A percentile compares a stretch with the other conserved stretches of the same genome.
These are phyloP conservation scores for Hermaeophaga mercurialis DNA, from an alignment of 2,888 invertebrate species.

Conservation along the genomic window DNA sequence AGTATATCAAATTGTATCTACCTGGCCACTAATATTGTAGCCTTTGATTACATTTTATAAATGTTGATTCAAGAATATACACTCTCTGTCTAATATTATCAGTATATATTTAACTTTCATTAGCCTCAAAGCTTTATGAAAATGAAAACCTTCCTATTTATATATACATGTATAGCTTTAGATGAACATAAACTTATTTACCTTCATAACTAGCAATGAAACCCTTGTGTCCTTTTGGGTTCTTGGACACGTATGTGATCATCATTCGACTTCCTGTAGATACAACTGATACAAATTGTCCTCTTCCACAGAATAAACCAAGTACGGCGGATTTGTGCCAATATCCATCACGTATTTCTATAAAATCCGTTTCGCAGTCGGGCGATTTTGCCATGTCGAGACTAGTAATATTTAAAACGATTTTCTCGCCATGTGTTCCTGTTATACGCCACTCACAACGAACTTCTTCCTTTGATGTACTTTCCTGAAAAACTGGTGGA, in stretches of 20 bases:
- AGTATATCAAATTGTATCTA: slow-evolving; percentile 13
- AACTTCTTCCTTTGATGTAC: slow-evolving; percentile 57
- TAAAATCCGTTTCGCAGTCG: slow-evolving; percentile 86
- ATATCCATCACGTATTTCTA: slow-evolving; percentile 95
- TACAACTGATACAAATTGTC: slow-evolving; percentile 73
- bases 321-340: slow-evolving; percentile 90
- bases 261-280: slow-evolving; percentile 91
- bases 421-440: slow-evolving; percentile 95
- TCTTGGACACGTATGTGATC: slow-evolving; percentile 81
- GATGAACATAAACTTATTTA: slow-evolving; percentile 52
- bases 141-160: neutral
- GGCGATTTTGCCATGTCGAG: slow-evolving; percentile 88
- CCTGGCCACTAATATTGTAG: too few relatives aligned
- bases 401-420: slow-evolving; percentile 89
- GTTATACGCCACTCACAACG: slow-evolving; percentile 97
- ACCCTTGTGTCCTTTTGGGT: slow-evolving; percentile 77
- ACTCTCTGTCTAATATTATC: too few relatives aligned
- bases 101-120: too few relatives aligned
- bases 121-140: too few relatives aligned
- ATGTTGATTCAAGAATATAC: too few relatives aligned
- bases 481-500: slow-evolving; percentile 64
- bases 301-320: slow-evolving; percentile 87
- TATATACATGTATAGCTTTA: neutral
- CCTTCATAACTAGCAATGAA: slow-evolving; percentile 93
- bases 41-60: too few relatives aligned